Conservation (phyloP, 2,113 vertebrate genomes). For the Ceyx cyanopectus region DNA sequence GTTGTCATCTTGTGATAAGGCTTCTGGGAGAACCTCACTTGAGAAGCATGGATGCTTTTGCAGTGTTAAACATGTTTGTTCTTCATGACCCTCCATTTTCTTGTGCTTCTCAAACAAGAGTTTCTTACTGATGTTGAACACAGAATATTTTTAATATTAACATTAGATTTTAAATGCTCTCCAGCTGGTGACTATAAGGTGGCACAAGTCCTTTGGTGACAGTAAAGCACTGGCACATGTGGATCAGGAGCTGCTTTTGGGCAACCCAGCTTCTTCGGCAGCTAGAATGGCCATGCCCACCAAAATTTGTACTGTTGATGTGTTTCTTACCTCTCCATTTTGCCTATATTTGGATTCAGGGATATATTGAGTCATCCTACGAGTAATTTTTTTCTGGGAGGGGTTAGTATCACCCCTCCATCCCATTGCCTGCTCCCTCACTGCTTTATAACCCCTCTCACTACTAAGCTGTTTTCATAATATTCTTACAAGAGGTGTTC, state of each 20-base stretch:
- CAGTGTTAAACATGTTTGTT: not conserved
- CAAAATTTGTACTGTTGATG: not conserved
- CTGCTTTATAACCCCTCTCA: not conserved
- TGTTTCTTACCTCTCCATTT: not conserved
- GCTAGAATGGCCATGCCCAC: not conserved
- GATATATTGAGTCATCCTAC: not conserved
- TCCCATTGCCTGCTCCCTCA: accelerated
- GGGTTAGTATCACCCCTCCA: not conserved
- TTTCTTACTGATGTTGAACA: not conserved
- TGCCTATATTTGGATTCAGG: not conserved
- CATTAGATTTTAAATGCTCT: not conserved
- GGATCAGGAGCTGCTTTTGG: not conserved
- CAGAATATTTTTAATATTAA: not conserved
- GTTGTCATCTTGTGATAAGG: not conserved
- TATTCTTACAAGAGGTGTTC: not conserved
- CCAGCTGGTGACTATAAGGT: not conserved
- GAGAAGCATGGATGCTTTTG: not conserved
- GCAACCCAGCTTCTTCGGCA: not conserved
- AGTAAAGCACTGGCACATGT: not conserved
- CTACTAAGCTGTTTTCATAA: not conserved
- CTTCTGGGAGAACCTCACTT: not conserved
- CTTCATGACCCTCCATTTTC: not conserved
- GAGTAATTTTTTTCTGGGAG: accelerated
- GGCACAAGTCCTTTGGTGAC: not conserved
- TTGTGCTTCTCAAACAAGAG: not conserved